A percentile compares a stretch with the other conserved stretches of the same genome.
Conservation (phyloP, 2,888 invertebrate species). For the Aporophyla nigra region DNA sequence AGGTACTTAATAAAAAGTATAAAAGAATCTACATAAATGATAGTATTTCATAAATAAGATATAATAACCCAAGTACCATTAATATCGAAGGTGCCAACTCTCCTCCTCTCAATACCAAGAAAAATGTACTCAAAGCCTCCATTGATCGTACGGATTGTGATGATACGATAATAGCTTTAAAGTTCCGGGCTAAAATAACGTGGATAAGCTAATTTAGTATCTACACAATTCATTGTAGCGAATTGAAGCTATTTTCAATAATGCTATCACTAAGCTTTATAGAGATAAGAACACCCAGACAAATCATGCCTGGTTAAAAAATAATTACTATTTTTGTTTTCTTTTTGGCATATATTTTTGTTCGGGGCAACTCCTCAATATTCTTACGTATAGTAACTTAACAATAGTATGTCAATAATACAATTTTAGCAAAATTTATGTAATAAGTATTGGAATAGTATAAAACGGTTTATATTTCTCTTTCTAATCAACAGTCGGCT, state of each 20-base stretch:
- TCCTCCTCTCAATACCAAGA: conserved; percentile 70
- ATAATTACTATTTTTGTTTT: no score
- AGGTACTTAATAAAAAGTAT: no score
- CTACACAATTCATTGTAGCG: neutral
- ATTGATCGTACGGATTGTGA: conserved; percentile 77
- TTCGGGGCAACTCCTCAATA: conserved; percentile 71
- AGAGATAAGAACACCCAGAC: neutral
- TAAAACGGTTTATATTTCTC: conserved; percentile 84
- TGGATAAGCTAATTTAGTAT: conserved; percentile 64
- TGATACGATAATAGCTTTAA: conserved; percentile 77
- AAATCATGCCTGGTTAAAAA: neutral
- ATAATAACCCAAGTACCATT: no score
- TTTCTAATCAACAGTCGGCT: conserved; percentile 84
- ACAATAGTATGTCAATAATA: conserved; percentile 76
- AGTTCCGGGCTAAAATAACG: conserved; percentile 65
- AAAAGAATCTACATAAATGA: no score
- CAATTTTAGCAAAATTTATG: conserved; percentile 84
- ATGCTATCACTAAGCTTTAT: neutral
- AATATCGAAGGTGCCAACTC: conserved; percentile 36
- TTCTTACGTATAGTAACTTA: conserved; percentile 71
- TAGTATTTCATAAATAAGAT: no score
- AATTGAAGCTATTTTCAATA: neutral
- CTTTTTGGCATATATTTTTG: fast-evolving
- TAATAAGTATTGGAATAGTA: conserved; percentile 87
- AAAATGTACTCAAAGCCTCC: conserved; percentile 72